Evolutionary conservation across 2,113 vertebrate genomes (phyloP).

Genomic region (Leptobrachium ailaonicum): DNA sequence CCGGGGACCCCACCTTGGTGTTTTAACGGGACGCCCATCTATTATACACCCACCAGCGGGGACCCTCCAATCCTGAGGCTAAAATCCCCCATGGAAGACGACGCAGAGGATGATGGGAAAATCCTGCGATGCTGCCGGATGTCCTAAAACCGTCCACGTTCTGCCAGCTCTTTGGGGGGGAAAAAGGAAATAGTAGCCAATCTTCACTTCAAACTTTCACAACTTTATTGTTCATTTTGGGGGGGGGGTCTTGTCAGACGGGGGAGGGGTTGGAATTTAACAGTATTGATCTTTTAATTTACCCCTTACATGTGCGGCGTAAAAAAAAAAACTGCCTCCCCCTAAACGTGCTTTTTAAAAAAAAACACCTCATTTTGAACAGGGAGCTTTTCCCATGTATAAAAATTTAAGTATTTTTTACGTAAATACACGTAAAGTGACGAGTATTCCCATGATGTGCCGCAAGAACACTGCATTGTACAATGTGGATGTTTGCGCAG

Average conservation of each 20-base stretch:
- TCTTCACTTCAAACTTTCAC: not conserved
- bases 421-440: not conserved
- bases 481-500: slow-evolving; percentile 1
- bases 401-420: not conserved
- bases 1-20: slow-evolving; percentile 83
- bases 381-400: not conserved
- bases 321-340: not conserved
- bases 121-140: slow-evolving; percentile 86
- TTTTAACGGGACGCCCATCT: slow-evolving; percentile 84
- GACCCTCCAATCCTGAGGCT: slow-evolving; percentile 91
- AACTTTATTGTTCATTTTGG: not conserved
- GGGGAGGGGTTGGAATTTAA: too few relatives aligned
- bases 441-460: not conserved
- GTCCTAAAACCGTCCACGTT: slow-evolving; percentile 68
- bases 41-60: slow-evolving; percentile 89
- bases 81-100: slow-evolving; percentile 90
- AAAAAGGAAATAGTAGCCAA: not conserved
- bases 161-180: not conserved
- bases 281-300: too few relatives aligned
- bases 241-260: too few relatives aligned
- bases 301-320: too few relatives aligned
- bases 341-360: not conserved
- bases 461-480: not conserved
- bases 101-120: slow-evolving; percentile 82
- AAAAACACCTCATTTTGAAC: not conserved